Evolutionary conservation across 2,113 vertebrate genomes (phyloP).

Genomic region (Urocitellus parryii): DNA sequence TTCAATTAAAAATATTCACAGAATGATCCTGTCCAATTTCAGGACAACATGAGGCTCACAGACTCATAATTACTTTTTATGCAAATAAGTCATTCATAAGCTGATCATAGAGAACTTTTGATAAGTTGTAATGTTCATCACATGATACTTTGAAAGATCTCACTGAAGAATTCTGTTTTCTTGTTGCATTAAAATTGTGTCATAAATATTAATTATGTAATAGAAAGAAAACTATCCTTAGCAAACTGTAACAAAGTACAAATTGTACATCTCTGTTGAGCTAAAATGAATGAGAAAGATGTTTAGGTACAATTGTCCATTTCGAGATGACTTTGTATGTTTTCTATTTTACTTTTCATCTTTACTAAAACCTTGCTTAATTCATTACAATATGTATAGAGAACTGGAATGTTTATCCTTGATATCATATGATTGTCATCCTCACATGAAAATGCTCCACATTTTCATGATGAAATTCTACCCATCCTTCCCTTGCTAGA

Average conservation of each 20-base stretch:
- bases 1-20: background rate
- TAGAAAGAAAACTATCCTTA: background rate
- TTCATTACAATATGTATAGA: background rate
- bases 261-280: background rate
- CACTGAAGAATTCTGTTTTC: background rate
- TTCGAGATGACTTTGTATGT: background rate
- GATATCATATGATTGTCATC: background rate
- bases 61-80: background rate
- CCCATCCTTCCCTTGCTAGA: background rate
- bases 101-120: background rate
- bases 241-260: background rate
- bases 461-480: background rate
- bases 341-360: constrained; percentile 1
- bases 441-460: background rate
- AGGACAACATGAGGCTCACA: background rate
- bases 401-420: background rate
- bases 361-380: background rate
- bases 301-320: background rate
- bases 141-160: background rate
- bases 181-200: background rate
- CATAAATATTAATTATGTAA: background rate
- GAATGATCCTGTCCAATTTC: background rate
- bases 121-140: background rate
- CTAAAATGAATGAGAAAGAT: background rate
- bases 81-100: background rate